phyloP scores from a whole-genome alignment of 2,797 vertebrate genomes.

The Meda fulgida region DNA sequence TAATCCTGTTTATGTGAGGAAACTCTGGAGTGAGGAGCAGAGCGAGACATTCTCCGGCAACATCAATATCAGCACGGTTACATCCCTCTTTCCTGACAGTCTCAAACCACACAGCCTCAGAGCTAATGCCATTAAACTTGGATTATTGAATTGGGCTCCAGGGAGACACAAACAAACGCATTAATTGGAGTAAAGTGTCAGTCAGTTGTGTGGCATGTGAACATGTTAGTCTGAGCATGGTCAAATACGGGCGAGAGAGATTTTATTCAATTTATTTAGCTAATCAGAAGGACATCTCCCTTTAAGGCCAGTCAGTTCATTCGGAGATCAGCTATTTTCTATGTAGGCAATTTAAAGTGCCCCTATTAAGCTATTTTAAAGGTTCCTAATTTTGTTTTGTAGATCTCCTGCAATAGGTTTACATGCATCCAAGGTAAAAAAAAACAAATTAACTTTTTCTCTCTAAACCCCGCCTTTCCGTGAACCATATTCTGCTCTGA shows the following conservation, averaged over 20 bases:
- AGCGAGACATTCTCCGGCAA: conserved; percentile 15
- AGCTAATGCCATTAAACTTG: conserved; percentile 50
- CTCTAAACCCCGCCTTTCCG: too few species aligned
- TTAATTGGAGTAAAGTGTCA: conserved; percentile 37
- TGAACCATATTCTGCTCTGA: too few species aligned
- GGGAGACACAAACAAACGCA: conserved; percentile 31
- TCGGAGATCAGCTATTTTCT: too few species aligned
- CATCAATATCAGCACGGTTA: conserved; percentile 15
- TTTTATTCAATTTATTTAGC: background rate
- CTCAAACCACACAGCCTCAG: conserved; percentile 24
- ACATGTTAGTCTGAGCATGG: background rate
- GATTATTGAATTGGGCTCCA: conserved; percentile 27
- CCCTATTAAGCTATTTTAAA: background rate
- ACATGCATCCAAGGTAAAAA: background rate
- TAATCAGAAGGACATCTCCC: conserved; percentile 1
- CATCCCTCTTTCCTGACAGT: background rate
- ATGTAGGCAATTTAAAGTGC: background rate
- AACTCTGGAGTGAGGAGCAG: conserved; percentile 32
- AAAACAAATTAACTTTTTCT: background rate
- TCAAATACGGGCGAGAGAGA: conserved; percentile 6
- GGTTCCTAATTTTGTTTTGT: background rate
- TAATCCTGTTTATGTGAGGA: conserved; percentile 46
- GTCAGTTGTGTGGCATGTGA: conserved; percentile 37
- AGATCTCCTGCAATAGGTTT: background rate
- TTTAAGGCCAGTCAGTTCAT: background rate